A percentile compares a stretch with the other conserved stretches of the same genome.
Conservation (phyloP, 2,113 vertebrate genomes). For the Psophia crepitans region DNA sequence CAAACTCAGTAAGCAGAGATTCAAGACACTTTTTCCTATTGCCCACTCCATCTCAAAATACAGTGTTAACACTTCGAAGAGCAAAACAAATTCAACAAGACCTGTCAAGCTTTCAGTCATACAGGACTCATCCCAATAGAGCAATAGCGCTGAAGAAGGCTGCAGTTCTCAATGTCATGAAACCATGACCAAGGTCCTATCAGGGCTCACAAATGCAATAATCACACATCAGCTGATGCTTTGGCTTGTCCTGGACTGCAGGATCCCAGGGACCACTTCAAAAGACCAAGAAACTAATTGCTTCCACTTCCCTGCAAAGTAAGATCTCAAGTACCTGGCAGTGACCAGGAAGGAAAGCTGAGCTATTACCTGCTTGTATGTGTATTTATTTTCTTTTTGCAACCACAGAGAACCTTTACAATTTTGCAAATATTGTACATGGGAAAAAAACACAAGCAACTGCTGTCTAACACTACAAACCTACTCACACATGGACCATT, state of each 20-base stretch:
- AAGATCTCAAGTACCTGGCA: neutral
- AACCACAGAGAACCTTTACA: neutral
- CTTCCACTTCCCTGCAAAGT: neutral
- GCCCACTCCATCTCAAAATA: neutral
- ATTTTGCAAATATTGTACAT: neutral
- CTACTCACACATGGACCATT: neutral
- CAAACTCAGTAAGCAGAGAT: neutral
- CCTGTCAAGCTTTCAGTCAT: neutral
- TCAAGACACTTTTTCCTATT: neutral
- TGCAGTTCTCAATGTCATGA: neutral
- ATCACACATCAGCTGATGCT: neutral
- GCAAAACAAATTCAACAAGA: neutral
- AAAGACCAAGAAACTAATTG: neutral
- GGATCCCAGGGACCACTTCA: neutral
- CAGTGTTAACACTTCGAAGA: neutral
- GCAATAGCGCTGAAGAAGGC: neutral
- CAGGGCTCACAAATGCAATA: neutral
- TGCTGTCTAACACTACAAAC: neutral
- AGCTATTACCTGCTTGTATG: neutral
- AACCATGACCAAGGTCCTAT: neutral
- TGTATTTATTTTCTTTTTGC: neutral
- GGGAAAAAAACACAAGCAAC: neutral
- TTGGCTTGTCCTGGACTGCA: neutral
- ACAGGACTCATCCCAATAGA: neutral
- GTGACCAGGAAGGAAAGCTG: neutral